Evolutionary conservation across 2,797 vertebrate genomes (phyloP).

Genomic region (Limosa lapponica): DNA sequence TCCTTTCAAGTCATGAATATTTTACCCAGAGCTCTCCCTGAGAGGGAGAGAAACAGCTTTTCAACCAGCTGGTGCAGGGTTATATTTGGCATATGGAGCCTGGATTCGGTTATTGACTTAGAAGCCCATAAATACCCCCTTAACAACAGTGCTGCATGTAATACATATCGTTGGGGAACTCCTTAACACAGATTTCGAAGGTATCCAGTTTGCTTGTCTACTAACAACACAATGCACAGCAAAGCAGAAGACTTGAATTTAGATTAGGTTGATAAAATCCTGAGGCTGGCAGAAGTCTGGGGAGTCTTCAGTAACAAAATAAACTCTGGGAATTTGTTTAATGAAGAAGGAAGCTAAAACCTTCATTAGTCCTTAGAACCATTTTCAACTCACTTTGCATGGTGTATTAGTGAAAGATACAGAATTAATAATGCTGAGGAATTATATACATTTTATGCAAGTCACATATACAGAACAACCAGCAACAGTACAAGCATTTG

Average conservation of each 20-base stretch:
- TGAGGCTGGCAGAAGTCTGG: not conserved
- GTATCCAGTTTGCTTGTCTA: constrained; percentile 25
- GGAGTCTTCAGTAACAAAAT: not conserved
- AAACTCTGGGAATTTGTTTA: not conserved
- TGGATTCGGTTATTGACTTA: constrained; percentile 75
- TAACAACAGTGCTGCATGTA: constrained; percentile 59
- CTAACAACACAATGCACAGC: not conserved
- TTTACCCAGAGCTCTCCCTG: constrained; percentile 71
- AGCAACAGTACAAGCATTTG: not conserved
- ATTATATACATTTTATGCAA: not conserved
- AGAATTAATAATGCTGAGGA: not conserved
- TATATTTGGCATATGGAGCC: constrained; percentile 78
- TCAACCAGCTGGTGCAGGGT: constrained; percentile 75
- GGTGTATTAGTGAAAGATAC: not conserved
- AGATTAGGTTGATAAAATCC: not conserved
- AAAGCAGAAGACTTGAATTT: not conserved
- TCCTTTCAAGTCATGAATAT: constrained; percentile 76
- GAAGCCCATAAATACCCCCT: constrained; percentile 69
- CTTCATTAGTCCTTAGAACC: not conserved
- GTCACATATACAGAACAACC: not conserved
- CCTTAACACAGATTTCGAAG: constrained; percentile 52
- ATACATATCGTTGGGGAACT: constrained; percentile 62
- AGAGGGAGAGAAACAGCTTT: constrained; percentile 78
- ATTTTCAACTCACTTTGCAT: not conserved
- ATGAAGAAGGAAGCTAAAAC: not conserved